A percentile compares a stretch with the other conserved stretches of the same genome.
These are phyloP conservation scores for Cotesia chilonis DNA, from an alignment of 1,140 invertebrate genomes.

Conservation along the genomic window DNA sequence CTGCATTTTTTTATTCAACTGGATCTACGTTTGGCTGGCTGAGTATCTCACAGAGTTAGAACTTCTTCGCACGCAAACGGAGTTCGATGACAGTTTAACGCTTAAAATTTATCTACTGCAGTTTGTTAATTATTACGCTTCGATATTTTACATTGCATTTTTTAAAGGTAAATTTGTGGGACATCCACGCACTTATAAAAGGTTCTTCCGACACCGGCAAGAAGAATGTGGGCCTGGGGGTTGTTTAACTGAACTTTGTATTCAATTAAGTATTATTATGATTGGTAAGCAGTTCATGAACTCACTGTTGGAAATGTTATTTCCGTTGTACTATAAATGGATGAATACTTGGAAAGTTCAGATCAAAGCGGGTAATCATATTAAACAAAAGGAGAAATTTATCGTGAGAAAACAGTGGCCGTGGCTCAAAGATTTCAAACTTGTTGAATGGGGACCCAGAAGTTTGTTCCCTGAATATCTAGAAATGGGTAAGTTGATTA, in stretches of 20 bases:
- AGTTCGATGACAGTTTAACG: conserved; percentile 96
- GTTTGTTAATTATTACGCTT: conserved; percentile 98
- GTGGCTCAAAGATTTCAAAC: conserved; percentile 92
- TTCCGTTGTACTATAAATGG: conserved; percentile 79
- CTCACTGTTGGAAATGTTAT: conserved; percentile 83
- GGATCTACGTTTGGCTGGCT: conserved; percentile 88
- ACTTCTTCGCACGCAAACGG: conserved; percentile 92
- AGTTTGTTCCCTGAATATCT: conserved; percentile 96
- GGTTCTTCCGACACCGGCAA: conserved; percentile 80
- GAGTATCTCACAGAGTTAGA: conserved; percentile 94
- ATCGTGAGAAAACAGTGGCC: conserved; percentile 67
- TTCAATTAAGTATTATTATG: conserved; percentile 95
- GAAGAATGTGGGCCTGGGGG: conserved; percentile 91
- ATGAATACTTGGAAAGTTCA: conserved; percentile 73
- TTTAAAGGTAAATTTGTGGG: conserved; percentile 95
- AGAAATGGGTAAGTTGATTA: conserved; percentile 84
- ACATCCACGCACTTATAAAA: conserved; percentile 80
- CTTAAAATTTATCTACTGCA: conserved; percentile 97
- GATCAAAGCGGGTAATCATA: conserved; percentile 58
- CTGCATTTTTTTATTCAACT: conserved; percentile 88
- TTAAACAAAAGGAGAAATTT: conserved; percentile 55
- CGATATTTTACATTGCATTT: conserved; percentile 98
- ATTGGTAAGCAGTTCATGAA: conserved; percentile 95
- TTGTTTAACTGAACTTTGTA: conserved; percentile 90
- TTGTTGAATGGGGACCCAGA: conserved; percentile 88